phyloP scores from a whole-genome alignment of 2,888 invertebrate genomes.

The Eucriotettix oculatus region DNA sequence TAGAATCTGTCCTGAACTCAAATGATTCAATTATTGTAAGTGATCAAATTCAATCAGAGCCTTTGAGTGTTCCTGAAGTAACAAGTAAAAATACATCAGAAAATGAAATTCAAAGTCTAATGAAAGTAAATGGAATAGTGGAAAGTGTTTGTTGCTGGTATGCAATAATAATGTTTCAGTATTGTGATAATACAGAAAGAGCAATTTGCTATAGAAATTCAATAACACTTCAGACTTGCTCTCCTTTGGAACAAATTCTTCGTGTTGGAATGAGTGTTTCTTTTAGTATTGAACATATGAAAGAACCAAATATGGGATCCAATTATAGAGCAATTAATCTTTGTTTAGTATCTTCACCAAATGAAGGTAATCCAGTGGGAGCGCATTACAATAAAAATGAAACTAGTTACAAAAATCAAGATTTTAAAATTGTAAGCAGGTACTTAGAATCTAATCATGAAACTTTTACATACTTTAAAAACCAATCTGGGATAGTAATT shows the following conservation, averaged over 20 bases:
- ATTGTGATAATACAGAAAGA: neutral
- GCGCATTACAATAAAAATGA: no score
- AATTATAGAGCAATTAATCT: neutral
- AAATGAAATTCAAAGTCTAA: no score
- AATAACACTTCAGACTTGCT: neutral
- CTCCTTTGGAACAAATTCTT: neutral
- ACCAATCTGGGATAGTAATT: no score
- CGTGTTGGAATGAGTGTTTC: neutral
- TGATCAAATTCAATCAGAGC: no score
- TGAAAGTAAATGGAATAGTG: neutral
- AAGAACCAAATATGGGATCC: neutral
- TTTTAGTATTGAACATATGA: neutral
- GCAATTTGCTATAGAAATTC: neutral
- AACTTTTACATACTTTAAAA: no score
- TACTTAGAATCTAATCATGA: no score
- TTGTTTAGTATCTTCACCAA: neutral
- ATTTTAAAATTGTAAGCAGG: no score
- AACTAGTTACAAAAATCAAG: no score
- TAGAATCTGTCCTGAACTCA: no score
- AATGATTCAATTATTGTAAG: no score
- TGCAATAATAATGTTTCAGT: neutral
- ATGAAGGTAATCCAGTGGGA: neutral
- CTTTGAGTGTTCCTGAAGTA: no score
- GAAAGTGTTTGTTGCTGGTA: neutral
- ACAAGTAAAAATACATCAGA: no score